Percentiles rank a stretch among this genome's conserved stretches.
These are phyloP conservation scores for Pectinophora gossypiella DNA, from an alignment of 1,140 invertebrate species.

Conservation along the genomic window DNA sequence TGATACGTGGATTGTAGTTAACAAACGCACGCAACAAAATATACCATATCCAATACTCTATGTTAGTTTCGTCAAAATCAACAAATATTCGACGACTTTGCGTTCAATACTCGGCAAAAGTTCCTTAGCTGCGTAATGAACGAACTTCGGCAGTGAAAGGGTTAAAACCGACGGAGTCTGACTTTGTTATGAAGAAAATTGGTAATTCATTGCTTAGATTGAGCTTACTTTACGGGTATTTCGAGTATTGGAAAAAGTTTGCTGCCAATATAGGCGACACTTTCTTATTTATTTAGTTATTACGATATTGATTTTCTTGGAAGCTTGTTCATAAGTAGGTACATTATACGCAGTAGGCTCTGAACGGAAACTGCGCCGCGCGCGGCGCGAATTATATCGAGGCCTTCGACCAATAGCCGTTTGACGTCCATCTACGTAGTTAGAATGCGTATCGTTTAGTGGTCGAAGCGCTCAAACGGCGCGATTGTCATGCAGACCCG, in stretches of 20 bases:
- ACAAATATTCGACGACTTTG: constrained; percentile 34
- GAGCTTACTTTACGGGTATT: constrained; percentile 30
- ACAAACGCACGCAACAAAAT: too few species aligned
- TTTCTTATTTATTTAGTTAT: background rate
- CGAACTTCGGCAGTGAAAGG: constrained; percentile 49
- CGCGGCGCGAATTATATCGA: too few species aligned
- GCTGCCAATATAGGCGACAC: background rate
- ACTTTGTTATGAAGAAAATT: constrained; percentile 48
- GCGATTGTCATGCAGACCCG: too few species aligned
- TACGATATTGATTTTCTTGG: too few species aligned
- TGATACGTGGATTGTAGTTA: too few species aligned
- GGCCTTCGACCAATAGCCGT: too few species aligned
- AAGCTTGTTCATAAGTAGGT: too few species aligned
- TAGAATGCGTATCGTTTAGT: too few species aligned
- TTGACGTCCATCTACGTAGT: too few species aligned
- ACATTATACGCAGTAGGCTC: too few species aligned
- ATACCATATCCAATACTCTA: background rate
- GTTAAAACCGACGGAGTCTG: constrained; percentile 42
- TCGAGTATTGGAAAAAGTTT: constrained; percentile 28
- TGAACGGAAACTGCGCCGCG: too few species aligned
- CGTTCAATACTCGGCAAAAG: constrained; percentile 35
- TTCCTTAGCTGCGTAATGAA: constrained; percentile 41
- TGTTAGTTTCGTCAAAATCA: background rate
- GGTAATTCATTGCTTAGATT: constrained; percentile 49
- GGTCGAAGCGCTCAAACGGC: too few species aligned